phyloP scores from a whole-genome alignment of 2,888 invertebrate genomes.

The Diogma glabrata region DNA sequence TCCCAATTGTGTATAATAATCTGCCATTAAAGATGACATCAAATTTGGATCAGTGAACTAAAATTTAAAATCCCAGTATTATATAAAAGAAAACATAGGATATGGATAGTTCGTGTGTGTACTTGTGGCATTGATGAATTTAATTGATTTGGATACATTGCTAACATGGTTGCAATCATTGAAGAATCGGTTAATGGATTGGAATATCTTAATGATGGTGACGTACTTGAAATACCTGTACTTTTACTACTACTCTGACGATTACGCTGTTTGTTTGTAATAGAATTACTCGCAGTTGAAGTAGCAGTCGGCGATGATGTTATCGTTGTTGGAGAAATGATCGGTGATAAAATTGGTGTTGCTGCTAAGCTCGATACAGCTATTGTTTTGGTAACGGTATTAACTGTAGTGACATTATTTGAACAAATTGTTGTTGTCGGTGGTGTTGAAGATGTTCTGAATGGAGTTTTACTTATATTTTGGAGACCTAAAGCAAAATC shows the following conservation, averaged over 20 bases:
- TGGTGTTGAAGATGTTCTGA: neutral
- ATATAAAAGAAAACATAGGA: too few species aligned
- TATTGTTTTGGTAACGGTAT: too few species aligned
- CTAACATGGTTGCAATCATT: constrained; percentile 6
- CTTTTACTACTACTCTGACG: constrained; percentile 22
- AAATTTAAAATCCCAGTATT: too few species aligned
- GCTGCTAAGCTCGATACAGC: too few species aligned
- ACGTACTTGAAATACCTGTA: too few species aligned
- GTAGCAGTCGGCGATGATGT: constrained; percentile 13
- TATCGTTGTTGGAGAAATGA: constrained; percentile 11
- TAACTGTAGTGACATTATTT: too few species aligned
- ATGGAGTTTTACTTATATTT: neutral
- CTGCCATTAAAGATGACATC: constrained; percentile 7
- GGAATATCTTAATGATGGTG: constrained; percentile 14
- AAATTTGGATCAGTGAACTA: neutral
- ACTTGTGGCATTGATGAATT: too few species aligned
- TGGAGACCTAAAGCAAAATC: too few species aligned
- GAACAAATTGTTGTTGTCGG: neutral
- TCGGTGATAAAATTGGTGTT: neutral
- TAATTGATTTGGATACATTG: too few species aligned
- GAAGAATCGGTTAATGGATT: neutral
- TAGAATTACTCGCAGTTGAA: constrained; percentile 25
- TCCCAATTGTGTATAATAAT: neutral
- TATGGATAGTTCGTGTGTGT: too few species aligned
- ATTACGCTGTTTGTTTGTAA: constrained; percentile 22